Evolutionary conservation across 2,113 vertebrate species (phyloP).

Genomic region (Mustelus asterias): DNA sequence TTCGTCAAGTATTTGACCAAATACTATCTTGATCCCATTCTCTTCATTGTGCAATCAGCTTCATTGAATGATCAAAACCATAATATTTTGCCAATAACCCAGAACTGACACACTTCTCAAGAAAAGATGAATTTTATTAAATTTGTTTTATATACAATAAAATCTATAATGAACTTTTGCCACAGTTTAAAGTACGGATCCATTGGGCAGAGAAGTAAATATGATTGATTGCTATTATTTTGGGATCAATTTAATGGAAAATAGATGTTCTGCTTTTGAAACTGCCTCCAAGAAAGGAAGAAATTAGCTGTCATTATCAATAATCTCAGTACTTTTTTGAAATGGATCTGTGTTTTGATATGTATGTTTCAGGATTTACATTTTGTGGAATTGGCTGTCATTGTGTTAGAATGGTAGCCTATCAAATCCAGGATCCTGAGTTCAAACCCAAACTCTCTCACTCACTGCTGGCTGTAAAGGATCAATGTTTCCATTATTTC

Average conservation of each 20-base stretch:
- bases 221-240: not conserved
- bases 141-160: conserved; percentile 34
- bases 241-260: not conserved
- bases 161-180: conserved; percentile 8
- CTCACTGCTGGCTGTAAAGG: too few species aligned
- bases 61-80: not conserved
- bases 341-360: not conserved
- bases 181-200: not conserved
- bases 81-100: not conserved
- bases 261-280: not conserved
- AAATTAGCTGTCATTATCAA: not conserved
- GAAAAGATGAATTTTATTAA: conserved; percentile 6
- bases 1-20: not conserved
- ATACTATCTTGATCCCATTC: too few species aligned
- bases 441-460: not conserved
- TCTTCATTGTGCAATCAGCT: not conserved
- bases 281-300: not conserved
- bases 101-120: not conserved
- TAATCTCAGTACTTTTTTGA: not conserved
- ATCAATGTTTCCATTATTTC: not conserved
- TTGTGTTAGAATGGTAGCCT: not conserved
- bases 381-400: not conserved
- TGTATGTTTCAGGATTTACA: not conserved
- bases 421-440: not conserved
- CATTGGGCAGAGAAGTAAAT: conserved; percentile 4